phyloP scores from a whole-genome alignment of 2,888 invertebrate species.

The Himalopsyche anomala region DNA sequence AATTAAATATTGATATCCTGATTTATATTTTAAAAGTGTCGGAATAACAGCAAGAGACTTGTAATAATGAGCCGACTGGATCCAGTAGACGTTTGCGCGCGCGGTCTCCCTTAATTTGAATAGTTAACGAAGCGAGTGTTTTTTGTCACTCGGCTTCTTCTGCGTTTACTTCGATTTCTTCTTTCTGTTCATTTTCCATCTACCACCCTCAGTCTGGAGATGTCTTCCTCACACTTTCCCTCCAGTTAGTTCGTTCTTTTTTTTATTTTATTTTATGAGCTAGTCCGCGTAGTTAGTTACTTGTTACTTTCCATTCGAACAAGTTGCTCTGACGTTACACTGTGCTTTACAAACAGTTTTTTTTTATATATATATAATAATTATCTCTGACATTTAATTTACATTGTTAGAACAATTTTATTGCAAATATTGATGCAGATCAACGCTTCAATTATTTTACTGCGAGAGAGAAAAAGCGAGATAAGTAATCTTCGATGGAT shows the following conservation, averaged over 20 bases:
- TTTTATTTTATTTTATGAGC: constrained; percentile 18
- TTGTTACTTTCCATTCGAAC: constrained; percentile 42
- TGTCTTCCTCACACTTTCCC: constrained; percentile 49
- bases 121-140: constrained; percentile 64
- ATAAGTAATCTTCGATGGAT: too few species aligned
- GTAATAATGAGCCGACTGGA: neutral
- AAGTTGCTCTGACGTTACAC: neutral
- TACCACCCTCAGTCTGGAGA: neutral
- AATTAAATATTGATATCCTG: neutral
- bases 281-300: constrained; percentile 20
- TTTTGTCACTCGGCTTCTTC: constrained; percentile 51
- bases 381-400: too few species aligned
- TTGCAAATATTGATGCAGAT: too few species aligned
- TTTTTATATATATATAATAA: too few species aligned
- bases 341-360: neutral
- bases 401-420: too few species aligned
- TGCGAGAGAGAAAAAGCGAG: too few species aligned
- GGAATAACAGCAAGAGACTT: neutral
- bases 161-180: constrained; percentile 50
- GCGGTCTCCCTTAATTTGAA: constrained; percentile 61
- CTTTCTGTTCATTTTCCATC: constrained; percentile 51
- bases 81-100: constrained; percentile 14
- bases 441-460: too few species aligned
- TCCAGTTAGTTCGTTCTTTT: neutral
- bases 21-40: constrained; percentile 41